These are phyloP conservation scores for Dendrocincla fuliginosa DNA, from an alignment of 2,797 vertebrate species.

Conservation along the genomic window DNA sequence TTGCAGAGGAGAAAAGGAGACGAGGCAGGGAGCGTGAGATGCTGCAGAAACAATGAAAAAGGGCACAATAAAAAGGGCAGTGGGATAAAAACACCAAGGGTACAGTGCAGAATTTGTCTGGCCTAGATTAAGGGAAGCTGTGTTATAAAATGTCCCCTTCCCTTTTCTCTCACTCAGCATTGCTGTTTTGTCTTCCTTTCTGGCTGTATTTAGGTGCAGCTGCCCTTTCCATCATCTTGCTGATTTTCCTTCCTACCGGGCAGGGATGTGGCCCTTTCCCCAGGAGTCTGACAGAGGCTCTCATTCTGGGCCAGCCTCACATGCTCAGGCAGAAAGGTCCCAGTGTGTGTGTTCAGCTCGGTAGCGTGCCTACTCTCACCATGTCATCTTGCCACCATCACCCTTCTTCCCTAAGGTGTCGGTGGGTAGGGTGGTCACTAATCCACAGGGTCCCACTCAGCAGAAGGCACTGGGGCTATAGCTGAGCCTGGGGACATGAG, in stretches of 20 bases:
- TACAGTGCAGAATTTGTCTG: background rate
- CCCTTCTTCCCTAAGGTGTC: background rate
- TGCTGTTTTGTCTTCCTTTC: background rate
- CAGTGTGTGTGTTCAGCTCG: rapidly evolving
- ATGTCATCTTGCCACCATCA: background rate
- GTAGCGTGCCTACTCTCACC: rapidly evolving
- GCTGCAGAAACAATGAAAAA: background rate
- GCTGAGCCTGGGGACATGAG: background rate
- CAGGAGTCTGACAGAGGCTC: background rate
- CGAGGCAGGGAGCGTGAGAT: background rate
- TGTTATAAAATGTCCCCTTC: background rate
- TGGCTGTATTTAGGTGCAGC: background rate
- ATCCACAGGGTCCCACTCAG: background rate
- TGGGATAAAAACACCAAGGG: background rate
- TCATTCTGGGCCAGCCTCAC: background rate
- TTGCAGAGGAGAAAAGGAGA: background rate
- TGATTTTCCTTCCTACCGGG: background rate
- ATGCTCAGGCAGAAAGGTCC: background rate
- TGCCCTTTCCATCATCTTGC: background rate
- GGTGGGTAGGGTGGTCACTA: background rate
- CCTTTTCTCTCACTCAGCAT: background rate
- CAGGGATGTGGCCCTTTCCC: background rate
- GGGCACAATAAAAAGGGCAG: background rate
- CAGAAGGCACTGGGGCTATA: background rate
- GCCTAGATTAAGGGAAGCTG: background rate